Conservation (phyloP, 2,113 vertebrate genomes). For the Sarotherodon lohbergeri region DNA sequence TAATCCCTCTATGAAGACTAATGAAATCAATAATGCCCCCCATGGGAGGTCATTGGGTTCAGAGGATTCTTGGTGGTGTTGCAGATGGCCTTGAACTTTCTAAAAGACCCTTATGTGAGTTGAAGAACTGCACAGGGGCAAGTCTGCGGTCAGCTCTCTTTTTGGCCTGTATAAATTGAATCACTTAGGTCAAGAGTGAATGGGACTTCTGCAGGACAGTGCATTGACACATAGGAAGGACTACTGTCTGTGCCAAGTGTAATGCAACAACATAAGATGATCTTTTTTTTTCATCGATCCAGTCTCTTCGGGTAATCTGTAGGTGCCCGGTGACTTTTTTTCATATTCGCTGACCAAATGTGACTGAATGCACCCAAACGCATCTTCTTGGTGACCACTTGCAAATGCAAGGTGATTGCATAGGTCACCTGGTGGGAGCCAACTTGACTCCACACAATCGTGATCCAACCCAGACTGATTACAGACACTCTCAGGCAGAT, state of each 20-base stretch:
- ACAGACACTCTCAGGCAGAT: background rate
- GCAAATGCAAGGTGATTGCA: background rate
- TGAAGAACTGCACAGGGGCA: background rate
- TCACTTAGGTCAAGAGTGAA: slow-evolving; percentile 3
- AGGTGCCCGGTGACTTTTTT: background rate
- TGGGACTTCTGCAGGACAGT: background rate
- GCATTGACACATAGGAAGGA: background rate
- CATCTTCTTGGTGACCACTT: background rate
- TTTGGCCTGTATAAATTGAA: background rate
- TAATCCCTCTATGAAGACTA: slow-evolving; percentile 60
- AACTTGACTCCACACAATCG: background rate
- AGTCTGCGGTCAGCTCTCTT: background rate
- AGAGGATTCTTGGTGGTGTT: slow-evolving; percentile 1
- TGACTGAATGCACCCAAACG: background rate
- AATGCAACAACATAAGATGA: background rate
- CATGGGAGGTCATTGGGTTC: slow-evolving; percentile 30
- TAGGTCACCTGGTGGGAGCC: background rate
- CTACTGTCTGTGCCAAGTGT: background rate
- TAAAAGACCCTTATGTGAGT: slow-evolving; percentile 3
- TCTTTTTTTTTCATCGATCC: background rate
- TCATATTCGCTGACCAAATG: background rate
- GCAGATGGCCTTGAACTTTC: slow-evolving; percentile 41
- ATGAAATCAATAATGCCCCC: slow-evolving; percentile 56
- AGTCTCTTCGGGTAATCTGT: accelerated
- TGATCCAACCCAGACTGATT: background rate